Conservation (phyloP, 2,113 vertebrate species). For the Phrynosoma blainvillii region DNA sequence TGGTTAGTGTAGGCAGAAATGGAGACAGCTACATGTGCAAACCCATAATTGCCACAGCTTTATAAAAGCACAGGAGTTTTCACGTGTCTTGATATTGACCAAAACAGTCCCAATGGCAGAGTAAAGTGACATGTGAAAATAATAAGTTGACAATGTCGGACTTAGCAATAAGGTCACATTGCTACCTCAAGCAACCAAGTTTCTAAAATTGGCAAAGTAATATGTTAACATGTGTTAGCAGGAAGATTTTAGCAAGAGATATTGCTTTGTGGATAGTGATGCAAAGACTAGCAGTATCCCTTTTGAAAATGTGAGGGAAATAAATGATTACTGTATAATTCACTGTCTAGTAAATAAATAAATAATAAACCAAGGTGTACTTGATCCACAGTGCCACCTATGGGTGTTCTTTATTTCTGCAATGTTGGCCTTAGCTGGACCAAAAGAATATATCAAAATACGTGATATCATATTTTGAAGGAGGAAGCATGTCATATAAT, state of each 20-base stretch:
- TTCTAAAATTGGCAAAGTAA: slow-evolving; percentile 6
- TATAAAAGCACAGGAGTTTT: background rate
- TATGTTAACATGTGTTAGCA: background rate
- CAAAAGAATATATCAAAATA: accelerated
- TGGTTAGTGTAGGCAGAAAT: background rate
- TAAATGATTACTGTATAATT: slow-evolving; percentile 14
- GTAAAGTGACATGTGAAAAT: background rate
- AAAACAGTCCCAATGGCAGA: background rate
- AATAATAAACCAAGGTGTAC: slow-evolving; percentile 67
- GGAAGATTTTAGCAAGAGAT: slow-evolving; percentile 20
- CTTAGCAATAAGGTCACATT: background rate
- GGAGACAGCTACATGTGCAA: background rate
- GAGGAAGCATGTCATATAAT: background rate
- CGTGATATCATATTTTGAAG: background rate
- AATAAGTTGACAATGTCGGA: background rate
- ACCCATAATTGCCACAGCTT: background rate
- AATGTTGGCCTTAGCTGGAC: slow-evolving; percentile 27
- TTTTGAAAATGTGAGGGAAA: slow-evolving; percentile 37
- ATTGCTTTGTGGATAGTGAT: slow-evolving; percentile 40
- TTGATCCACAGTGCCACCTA: slow-evolving; percentile 82
- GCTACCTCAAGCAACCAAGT: background rate
- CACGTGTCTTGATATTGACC: background rate
- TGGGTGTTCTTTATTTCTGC: slow-evolving; percentile 71
- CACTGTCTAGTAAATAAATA: background rate
- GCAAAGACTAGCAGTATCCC: slow-evolving; percentile 44